Conservation (phyloP, 2,797 vertebrate genomes). For the Peromyscus eremicus region DNA sequence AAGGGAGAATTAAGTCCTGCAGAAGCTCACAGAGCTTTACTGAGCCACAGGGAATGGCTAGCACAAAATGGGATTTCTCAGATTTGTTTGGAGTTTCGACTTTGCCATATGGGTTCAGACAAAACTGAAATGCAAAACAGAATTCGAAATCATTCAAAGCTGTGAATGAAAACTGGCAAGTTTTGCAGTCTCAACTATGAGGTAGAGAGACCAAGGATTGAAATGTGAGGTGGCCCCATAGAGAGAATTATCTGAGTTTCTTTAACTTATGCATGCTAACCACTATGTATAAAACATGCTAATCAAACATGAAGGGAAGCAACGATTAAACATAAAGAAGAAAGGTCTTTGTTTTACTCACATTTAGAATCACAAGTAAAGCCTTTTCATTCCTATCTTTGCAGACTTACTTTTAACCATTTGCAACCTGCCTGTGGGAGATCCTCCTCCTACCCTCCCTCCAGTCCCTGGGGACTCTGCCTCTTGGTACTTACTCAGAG, state of each 20-base stretch:
- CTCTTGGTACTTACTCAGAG: background rate
- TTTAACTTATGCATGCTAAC: background rate
- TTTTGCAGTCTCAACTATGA: constrained; percentile 61
- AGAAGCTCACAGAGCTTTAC: background rate
- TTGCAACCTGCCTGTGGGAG: background rate
- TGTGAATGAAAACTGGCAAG: constrained; percentile 78
- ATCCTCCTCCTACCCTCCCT: background rate
- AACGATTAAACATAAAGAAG: background rate
- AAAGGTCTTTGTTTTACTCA: background rate
- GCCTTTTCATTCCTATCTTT: background rate
- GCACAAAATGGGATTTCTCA: constrained; percentile 70
- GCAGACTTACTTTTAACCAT: background rate
- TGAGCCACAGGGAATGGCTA: constrained; percentile 62
- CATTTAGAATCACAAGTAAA: background rate
- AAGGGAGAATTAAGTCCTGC: constrained; percentile 41
- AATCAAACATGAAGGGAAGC: background rate
- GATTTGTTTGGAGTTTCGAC: constrained; percentile 78
- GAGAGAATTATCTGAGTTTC: background rate
- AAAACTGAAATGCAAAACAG: constrained; percentile 83
- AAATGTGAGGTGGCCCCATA: background rate
- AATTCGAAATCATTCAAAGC: constrained; percentile 78
- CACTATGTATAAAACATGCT: background rate
- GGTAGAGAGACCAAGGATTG: constrained; percentile 30
- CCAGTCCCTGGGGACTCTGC: no score
- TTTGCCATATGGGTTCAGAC: constrained; percentile 83